Conservation (phyloP, 2,888 invertebrate species). For the Drosophila testacea region DNA sequence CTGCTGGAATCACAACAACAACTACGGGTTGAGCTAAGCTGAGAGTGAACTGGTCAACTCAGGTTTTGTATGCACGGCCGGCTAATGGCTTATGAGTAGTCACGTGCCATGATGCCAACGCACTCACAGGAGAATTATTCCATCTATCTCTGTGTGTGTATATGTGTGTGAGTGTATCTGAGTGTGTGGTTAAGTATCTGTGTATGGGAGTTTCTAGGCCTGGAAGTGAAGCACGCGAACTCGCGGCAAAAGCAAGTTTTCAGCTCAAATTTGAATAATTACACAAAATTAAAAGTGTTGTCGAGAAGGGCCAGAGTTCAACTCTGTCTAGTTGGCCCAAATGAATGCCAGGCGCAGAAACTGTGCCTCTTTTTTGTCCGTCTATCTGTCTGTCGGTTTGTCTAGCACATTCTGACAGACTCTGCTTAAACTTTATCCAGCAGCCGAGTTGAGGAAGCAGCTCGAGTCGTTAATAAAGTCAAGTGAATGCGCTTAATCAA, state of each 20-base stretch:
- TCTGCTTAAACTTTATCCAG: slow-evolving; percentile 55
- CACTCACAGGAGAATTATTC: slow-evolving; percentile 24
- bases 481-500: slow-evolving; percentile 80
- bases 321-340: slow-evolving; percentile 44
- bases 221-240: slow-evolving; percentile 54
- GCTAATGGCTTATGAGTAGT: slow-evolving; percentile 80
- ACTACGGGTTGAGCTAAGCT: neutral
- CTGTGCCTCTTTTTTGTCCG: slow-evolving; percentile 15
- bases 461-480: slow-evolving; percentile 71
- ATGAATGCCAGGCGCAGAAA: slow-evolving; percentile 32
- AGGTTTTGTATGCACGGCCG: slow-evolving; percentile 39
- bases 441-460: slow-evolving; percentile 2
- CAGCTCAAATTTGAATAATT: slow-evolving; percentile 70
- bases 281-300: slow-evolving; percentile 58
- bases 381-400: slow-evolving; percentile 10
- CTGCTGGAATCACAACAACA: slow-evolving; percentile 39
- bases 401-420: slow-evolving; percentile 30
- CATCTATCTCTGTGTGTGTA: slow-evolving; percentile 2
- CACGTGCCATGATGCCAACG: slow-evolving; percentile 67
- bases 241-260: slow-evolving; percentile 52
- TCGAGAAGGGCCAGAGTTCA: slow-evolving; percentile 15
- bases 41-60: slow-evolving; percentile 29
- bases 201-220: slow-evolving; percentile 23
- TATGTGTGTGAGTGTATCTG: slow-evolving; percentile 5
- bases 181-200: neutral